Percentiles rank a stretch among this genome's conserved stretches.
These are phyloP conservation scores for Antennarius striatus DNA, from an alignment of 2,113 vertebrate species.

Conservation along the genomic window DNA sequence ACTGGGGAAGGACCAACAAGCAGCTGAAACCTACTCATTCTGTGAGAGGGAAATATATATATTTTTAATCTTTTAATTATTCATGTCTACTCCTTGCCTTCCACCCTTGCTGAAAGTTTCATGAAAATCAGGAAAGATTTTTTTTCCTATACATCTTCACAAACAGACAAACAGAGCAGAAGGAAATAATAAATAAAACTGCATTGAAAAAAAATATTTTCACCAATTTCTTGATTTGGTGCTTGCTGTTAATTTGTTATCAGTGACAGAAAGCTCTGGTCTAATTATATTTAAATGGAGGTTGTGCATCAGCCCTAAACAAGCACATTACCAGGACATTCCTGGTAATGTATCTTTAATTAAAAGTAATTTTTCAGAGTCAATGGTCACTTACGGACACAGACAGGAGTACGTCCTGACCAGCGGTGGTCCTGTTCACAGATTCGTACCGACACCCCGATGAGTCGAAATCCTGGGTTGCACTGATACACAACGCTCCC, in stretches of 20 bases:
- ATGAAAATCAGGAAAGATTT: too few species aligned
- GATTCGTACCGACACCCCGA: constrained; percentile 95
- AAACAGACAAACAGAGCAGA: too few species aligned
- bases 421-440: constrained; percentile 98
- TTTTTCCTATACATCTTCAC: too few species aligned
- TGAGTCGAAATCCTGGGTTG: constrained; percentile 92
- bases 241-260: constrained; percentile 14
- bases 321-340: not conserved
- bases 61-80: too few species aligned
- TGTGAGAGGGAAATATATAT: too few species aligned
- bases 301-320: not conserved
- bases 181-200: too few species aligned
- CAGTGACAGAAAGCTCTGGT: constrained; percentile 3
- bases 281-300: constrained; percentile 1
- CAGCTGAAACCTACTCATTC: too few species aligned
- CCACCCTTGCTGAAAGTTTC: too few species aligned
- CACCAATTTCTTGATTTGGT: too few species aligned
- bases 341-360: constrained; percentile 7
- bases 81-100: too few species aligned
- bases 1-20: too few species aligned
- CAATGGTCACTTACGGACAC: constrained; percentile 90
- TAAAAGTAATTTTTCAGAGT: not conserved
- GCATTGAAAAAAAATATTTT: too few species aligned
- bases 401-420: constrained; percentile 94
- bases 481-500: constrained; percentile 98